Conservation (phyloP, 2,113 vertebrate species). For the Hippopotamus amphibius region DNA sequence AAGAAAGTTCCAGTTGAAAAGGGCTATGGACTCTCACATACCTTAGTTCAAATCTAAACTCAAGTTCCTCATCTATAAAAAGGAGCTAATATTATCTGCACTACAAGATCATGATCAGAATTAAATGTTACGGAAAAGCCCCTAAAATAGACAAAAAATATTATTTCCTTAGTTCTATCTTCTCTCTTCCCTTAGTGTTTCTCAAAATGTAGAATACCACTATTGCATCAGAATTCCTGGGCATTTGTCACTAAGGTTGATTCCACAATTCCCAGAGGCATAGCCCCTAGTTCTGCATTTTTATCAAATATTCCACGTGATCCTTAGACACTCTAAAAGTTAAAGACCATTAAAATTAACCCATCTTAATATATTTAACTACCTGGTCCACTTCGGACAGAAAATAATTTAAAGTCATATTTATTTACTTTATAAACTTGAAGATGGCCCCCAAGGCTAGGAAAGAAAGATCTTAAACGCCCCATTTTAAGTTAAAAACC, state of each 20-base stretch:
- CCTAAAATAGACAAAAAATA: constrained; percentile 13
- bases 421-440: constrained; percentile 20
- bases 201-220: neutral
- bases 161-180: neutral
- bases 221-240: neutral
- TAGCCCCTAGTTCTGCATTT: constrained; percentile 17
- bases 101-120: neutral
- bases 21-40: neutral
- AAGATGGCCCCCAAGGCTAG: neutral
- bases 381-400: neutral
- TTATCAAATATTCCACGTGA: constrained; percentile 5
- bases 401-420: constrained; percentile 12
- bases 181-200: neutral
- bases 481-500: neutral
- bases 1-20: constrained; percentile 14
- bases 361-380: constrained; percentile 42
- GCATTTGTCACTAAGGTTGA: neutral
- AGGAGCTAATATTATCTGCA: neutral
- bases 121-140: neutral
- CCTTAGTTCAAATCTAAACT: constrained; percentile 52
- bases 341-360: constrained; percentile 41
- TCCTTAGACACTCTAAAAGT: neutral
- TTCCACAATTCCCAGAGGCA: neutral
- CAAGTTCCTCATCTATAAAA: neutral
- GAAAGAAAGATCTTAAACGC: neutral